phyloP scores from a whole-genome alignment of 2,888 invertebrate genomes.

The Antheraea assamensis region DNA sequence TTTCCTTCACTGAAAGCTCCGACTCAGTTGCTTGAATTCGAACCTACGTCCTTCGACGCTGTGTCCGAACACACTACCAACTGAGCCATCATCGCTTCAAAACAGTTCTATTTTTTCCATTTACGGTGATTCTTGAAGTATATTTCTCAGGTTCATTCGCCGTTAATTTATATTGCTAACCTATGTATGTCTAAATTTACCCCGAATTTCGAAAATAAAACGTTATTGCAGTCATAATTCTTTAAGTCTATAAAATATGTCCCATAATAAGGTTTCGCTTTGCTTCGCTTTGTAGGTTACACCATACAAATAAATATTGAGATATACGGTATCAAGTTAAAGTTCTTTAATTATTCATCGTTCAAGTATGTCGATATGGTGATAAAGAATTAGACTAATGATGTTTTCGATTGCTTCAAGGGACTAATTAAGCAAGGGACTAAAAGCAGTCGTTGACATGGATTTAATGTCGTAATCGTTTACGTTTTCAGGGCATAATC shows the following conservation, averaged over 20 bases:
- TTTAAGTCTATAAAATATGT: background rate
- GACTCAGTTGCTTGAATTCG: too few relatives aligned
- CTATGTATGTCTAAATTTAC: too few relatives aligned
- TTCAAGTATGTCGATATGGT: background rate
- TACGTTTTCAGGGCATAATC: background rate
- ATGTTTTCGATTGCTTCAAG: background rate
- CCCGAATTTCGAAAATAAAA: too few relatives aligned
- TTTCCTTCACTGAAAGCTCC: too few relatives aligned
- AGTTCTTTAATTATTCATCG: background rate
- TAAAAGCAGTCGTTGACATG: conserved; percentile 1
- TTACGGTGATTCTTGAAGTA: too few relatives aligned
- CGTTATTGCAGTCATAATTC: too few relatives aligned
- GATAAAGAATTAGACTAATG: conserved; percentile 7
- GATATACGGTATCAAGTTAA: background rate
- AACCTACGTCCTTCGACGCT: too few relatives aligned
- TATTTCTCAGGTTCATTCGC: too few relatives aligned
- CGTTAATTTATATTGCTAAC: too few relatives aligned
- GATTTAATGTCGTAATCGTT: background rate
- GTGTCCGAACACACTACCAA: too few relatives aligned
- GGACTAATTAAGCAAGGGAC: conserved; percentile 4
- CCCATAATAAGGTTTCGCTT: background rate
- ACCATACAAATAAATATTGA: background rate
- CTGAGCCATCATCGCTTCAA: too few relatives aligned
- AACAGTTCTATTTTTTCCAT: too few relatives aligned
- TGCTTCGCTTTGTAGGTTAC: background rate